Conservation (phyloP, 2,113 vertebrate genomes). For the Cynopterus brachyotis region DNA sequence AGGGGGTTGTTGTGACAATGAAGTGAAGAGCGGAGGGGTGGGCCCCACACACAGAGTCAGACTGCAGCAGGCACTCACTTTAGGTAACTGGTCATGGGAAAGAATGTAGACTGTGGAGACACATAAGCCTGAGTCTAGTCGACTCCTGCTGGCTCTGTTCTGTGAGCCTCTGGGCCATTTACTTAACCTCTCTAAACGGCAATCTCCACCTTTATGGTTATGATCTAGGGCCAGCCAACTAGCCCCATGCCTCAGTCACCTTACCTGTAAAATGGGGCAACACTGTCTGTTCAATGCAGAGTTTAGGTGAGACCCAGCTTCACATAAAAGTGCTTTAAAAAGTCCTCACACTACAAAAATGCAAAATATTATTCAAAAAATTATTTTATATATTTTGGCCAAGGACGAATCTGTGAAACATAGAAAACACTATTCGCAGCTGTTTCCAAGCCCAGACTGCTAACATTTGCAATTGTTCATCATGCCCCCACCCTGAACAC, state of each 20-base stretch:
- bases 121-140: neutral
- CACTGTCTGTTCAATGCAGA: neutral
- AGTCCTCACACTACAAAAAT: neutral
- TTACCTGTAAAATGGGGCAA: neutral
- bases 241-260: neutral
- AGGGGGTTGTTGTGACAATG: neutral
- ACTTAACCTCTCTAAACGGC: neutral
- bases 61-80: neutral
- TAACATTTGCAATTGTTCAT: neutral
- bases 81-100: neutral
- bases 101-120: neutral
- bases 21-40: neutral
- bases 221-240: neutral
- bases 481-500: fast-evolving
- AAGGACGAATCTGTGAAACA: neutral
- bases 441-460: neutral
- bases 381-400: neutral
- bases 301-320: neutral
- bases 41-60: fast-evolving
- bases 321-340: neutral
- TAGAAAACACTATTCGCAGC: neutral
- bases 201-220: neutral
- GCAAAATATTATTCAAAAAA: neutral
- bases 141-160: neutral
- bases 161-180: neutral